A percentile compares a stretch with the other conserved stretches of the same genome.
Evolutionary conservation across 37 sponge, comb jelly and placozoan genomes (phyloP).

Genomic region (Eunapius fragilis): DNA sequence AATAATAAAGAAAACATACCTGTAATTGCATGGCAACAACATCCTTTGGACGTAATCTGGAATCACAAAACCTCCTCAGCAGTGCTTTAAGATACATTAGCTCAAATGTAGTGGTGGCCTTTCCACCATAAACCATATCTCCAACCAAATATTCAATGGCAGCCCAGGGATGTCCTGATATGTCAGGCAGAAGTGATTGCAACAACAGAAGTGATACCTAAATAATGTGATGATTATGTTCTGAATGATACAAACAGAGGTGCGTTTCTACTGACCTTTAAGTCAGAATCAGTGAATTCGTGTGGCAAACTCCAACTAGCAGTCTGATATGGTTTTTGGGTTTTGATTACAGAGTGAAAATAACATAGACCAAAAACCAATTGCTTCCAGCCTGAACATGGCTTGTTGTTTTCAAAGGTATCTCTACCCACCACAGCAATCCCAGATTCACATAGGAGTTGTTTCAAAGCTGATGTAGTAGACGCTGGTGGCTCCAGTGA

Average conservation of each 20-base stretch:
- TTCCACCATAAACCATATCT: slow-evolving; percentile 46
- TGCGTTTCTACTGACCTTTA: slow-evolving; percentile 13
- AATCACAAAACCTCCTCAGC: slow-evolving; percentile 6
- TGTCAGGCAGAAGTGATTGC: slow-evolving; percentile 4
- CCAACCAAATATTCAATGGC: slow-evolving; percentile 25
- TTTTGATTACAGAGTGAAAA: slow-evolving; percentile 39
- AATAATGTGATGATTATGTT: too few relatives aligned
- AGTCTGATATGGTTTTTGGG: slow-evolving; percentile 14
- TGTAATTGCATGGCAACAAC: too few relatives aligned
- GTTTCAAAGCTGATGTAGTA: slow-evolving; percentile 55
- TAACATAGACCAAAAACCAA: slow-evolving; percentile 32
- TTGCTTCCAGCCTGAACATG: slow-evolving; percentile 23
- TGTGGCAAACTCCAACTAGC: slow-evolving; percentile 26
- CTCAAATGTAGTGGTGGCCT: slow-evolving; percentile 31
- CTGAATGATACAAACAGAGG: too few relatives aligned
- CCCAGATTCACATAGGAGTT: slow-evolving; percentile 32
- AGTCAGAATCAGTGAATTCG: slow-evolving; percentile 22
- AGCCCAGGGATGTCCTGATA: slow-evolving; percentile 11
- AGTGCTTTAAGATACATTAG: slow-evolving; percentile 9
- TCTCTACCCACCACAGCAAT: slow-evolving; percentile 16
- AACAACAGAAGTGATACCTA: slow-evolving; percentile 17
- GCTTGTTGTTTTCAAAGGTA: not conserved
- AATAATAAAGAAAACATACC: not conserved
- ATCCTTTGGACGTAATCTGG: not conserved
- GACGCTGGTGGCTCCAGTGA: slow-evolving; percentile 58